Evolutionary conservation across 2,888 invertebrate genomes (phyloP), one percentile per base, ranked within the genome.

Genomic region (Polydrusus pterygomalis): DNA sequence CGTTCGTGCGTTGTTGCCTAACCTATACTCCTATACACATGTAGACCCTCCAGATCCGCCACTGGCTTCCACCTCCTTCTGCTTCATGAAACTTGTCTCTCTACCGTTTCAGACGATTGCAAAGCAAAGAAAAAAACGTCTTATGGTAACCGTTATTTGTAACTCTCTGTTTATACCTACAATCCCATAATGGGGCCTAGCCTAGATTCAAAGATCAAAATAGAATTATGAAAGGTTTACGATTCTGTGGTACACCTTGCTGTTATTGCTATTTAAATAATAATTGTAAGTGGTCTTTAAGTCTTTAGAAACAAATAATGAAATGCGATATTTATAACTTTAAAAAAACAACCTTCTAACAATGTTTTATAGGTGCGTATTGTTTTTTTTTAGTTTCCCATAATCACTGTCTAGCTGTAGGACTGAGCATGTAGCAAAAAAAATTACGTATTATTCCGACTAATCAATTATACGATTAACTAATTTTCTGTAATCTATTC

Each of bases 151-250:
- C 68, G 75, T 71, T 54, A 62, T 60, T 63, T 54, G 34, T 68
- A 63, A 62, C 75, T 68, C 18, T 34, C 11, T 34, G 51, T 65
- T 38, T 17, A 68, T 18, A 62, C 38, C 25, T 73, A 60, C 54
- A 74, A 38, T 54, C 58, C 68, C 71, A 60, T 67, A 71, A 71
- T 62, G 68, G 68, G 68, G 56, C 75, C 75, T 75, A 75, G 68
- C 75, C 75, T 71, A 75, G 65, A 60, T 75, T 68, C 49, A 75
- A 75, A 75, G 70, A 65, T 75, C 75, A 65, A 72, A 72, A 65
- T 65, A 65, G 25, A 45, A 58, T 72, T 65, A 64, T 64, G 71
- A 71, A 71, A 71, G 54, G 64, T 71, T 71, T 25, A 30, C 47
- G 43, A 56, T 63, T 51, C 30, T 60, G 18, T 69, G 34, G 25